A percentile compares a stretch with the other conserved stretches of the same genome.
These are phyloP conservation scores for Temnopleurus reevesii DNA, from an alignment of 53 echinoderm and acorn worm species.

Conservation along the genomic window DNA sequence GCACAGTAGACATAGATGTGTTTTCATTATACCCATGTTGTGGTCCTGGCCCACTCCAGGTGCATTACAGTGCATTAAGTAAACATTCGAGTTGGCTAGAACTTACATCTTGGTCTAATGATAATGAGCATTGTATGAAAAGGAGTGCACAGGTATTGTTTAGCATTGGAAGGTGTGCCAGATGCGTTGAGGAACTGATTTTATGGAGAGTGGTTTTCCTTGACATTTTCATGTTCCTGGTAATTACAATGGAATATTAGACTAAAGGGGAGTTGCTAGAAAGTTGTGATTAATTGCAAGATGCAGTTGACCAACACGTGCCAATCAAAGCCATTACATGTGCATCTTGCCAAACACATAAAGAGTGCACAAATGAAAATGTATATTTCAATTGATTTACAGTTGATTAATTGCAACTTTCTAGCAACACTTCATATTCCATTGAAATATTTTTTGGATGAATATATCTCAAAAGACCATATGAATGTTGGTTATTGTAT, in stretches of 20 bases:
- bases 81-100: no score
- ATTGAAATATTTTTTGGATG: no score
- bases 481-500: no score
- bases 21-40: no score
- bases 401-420: no score
- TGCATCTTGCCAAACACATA: neutral
- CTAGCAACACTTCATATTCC: no score
- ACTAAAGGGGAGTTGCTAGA: no score
- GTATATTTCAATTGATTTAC: no score
- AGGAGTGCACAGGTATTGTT: neutral
- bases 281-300: neutral
- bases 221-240: neutral
- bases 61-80: neutral
- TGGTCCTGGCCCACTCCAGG: neutral
- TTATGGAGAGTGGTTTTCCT: neutral
- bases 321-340: neutral
- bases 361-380: neutral
- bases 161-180: neutral
- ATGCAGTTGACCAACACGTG: neutral
- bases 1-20: no score
- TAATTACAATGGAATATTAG: no score
- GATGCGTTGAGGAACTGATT: neutral
- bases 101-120: no score
- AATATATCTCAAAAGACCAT: no score
- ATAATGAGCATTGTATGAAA: neutral